These are phyloP conservation scores for Sitodiplosis mosellana DNA, from an alignment of 1,140 invertebrate species.

Conservation along the genomic window DNA sequence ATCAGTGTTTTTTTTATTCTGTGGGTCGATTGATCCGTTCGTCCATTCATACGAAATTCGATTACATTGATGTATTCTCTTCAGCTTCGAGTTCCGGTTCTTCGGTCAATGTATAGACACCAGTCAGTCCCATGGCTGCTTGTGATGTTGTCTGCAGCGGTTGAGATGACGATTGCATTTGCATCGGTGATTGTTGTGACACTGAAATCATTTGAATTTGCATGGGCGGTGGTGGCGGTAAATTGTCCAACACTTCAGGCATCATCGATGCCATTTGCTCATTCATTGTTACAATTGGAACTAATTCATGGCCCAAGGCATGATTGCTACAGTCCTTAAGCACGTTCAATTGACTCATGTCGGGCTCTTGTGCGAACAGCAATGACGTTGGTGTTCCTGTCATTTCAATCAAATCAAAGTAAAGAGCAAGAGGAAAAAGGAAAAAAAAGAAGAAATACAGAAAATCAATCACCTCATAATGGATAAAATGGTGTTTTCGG, in stretches of 20 bases:
- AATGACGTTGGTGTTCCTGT: constrained; percentile 38
- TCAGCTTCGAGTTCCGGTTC: constrained; percentile 40
- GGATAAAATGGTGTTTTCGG: too few relatives aligned
- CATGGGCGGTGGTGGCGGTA: constrained; percentile 24
- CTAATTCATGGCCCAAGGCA: constrained; percentile 15
- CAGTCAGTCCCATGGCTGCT: constrained; percentile 21
- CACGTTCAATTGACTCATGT: constrained; percentile 7
- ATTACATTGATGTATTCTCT: constrained; percentile 37
- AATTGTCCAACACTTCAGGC: constrained; percentile 14
- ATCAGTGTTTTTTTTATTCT: too few relatives aligned
- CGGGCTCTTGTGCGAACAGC: constrained; percentile 15
- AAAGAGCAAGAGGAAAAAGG: constrained; percentile 2
- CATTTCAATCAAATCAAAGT: constrained; percentile 8
- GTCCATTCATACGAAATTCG: too few relatives aligned
- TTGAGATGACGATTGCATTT: constrained; percentile 27
- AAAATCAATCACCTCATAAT: too few relatives aligned
- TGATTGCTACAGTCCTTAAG: constrained; percentile 20
- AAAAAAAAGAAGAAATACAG: too few relatives aligned
- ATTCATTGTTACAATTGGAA: constrained; percentile 23
- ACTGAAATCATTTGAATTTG: constrained; percentile 28
- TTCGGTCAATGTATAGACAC: constrained; percentile 42
- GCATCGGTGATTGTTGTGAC: constrained; percentile 27
- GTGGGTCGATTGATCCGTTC: too few relatives aligned
- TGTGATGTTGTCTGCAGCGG: constrained; percentile 24
- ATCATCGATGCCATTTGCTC: constrained; percentile 12